Evolutionary conservation across 2,797 vertebrate species (phyloP), one percentile per base, ranked within the genome.

Genomic region (Microcaecilia unicolor): DNA sequence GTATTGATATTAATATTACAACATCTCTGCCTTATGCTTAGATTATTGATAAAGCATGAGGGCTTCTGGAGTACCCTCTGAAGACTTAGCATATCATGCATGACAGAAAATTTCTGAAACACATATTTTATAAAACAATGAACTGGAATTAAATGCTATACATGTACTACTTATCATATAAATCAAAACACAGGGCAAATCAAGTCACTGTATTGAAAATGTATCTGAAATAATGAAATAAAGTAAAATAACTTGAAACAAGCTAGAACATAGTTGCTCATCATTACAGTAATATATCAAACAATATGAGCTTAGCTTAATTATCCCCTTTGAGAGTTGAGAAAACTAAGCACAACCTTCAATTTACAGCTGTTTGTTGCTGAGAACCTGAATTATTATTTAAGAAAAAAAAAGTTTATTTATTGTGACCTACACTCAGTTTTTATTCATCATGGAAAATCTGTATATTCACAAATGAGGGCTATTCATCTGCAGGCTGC

Each of bases 381-480:
- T 37, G 34, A 62, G 76, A 78, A 82, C 79, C 83, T 83, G 82
- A 87, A 83, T 84, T 85, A 85, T 83, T 85, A 83, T 80, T 77
- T 78, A 78, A 82, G 65, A 58, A 13, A 69, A 71, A 29, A 66
- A 74, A 79, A 87, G 74, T 87, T 87, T 82, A 85, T 87, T 84
- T 87, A 83, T 81, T 81, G 74, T 84, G 78, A 85, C 81, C 83
- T 77, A 66, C 69, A 71, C 68, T 79, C 70, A 55, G 74, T 77
- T 81, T 85, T 79, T 83, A 85, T 85, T 83, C 81, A 82, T 79
- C 67, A 74, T 56, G 59, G 76, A 77, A 83, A 84, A 85, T 89
- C 84, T 89, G 84, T 88, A 86, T 89, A 86, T 89, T 86, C 84
- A 81, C 88, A 87, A 90, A 90, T 85, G 86, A 90, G 81, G 80